Evolutionary conservation across 2,113 vertebrate species (phyloP).

Genomic region (Mobula birostris): DNA sequence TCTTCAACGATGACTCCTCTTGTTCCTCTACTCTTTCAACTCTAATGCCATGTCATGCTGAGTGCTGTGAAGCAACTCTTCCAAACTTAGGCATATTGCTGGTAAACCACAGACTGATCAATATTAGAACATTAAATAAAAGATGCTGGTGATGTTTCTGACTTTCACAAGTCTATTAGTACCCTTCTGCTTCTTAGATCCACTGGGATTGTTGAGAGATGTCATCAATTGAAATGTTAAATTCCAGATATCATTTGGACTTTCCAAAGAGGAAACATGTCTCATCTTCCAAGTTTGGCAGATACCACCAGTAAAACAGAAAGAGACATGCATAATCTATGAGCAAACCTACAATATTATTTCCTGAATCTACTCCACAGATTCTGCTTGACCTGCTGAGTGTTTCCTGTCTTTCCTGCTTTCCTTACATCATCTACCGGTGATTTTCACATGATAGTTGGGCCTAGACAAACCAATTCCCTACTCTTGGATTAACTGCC

Average conservation of each 20-base stretch:
- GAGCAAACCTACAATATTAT: too few species aligned
- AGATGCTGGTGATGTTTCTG: neutral
- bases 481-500: neutral
- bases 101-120: neutral
- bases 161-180: too few species aligned
- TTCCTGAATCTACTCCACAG: too few species aligned
- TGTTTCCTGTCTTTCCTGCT: too few species aligned
- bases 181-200: neutral
- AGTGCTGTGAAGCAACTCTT: neutral
- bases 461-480: neutral
- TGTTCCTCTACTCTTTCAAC: neutral
- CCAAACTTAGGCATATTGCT: neutral
- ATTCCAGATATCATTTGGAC: neutral
- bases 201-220: neutral
- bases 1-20: neutral
- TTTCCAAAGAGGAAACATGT: neutral
- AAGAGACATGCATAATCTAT: neutral
- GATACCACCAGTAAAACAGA: neutral
- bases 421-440: neutral
- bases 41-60: neutral
- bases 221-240: neutral
- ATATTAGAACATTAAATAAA: neutral
- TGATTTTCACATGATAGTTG: neutral
- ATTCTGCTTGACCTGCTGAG: too few species aligned
- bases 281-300: neutral